Evolutionary conservation across 35 echinoderm and acorn worm species (phyloP).

Genomic region (Ophiothrix spiculata): DNA sequence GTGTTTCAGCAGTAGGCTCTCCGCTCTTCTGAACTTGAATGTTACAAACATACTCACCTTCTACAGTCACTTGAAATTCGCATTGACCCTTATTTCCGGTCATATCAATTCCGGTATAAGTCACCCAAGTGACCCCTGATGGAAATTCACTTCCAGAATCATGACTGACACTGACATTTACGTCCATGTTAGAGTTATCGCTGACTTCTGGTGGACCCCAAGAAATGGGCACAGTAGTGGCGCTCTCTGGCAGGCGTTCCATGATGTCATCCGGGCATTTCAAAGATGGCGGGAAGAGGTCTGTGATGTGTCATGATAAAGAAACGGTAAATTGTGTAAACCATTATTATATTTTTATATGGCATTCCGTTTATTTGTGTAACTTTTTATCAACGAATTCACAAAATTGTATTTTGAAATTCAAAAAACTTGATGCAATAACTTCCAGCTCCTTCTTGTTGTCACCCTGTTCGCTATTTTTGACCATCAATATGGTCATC

Average conservation of each 20-base stretch:
- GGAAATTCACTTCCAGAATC: neutral
- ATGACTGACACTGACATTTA: neutral
- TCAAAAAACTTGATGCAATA: no score
- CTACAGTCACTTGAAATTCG: neutral
- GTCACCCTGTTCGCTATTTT: no score
- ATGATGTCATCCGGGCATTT: neutral
- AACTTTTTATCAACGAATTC: neutral
- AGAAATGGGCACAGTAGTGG: neutral
- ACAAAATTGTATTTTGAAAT: neutral
- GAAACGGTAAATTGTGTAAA: no score
- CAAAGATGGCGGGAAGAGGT: neutral
- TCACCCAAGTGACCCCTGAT: neutral
- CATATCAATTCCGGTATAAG: neutral
- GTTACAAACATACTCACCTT: neutral
- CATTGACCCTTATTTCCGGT: neutral
- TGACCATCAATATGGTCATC: no score
- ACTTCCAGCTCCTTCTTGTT: no score
- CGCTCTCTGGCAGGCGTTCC: neutral
- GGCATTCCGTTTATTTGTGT: neutral
- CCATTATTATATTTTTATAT: neutral
- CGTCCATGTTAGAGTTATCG: neutral
- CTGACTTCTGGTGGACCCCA: neutral
- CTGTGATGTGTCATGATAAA: neutral
- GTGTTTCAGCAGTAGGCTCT: no score
- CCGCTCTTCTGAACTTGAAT: no score